Percentiles rank a stretch among this genome's conserved stretches.
phyloP scores from a whole-genome alignment of 2,797 vertebrate species.

The Micrastur ruficollis region DNA sequence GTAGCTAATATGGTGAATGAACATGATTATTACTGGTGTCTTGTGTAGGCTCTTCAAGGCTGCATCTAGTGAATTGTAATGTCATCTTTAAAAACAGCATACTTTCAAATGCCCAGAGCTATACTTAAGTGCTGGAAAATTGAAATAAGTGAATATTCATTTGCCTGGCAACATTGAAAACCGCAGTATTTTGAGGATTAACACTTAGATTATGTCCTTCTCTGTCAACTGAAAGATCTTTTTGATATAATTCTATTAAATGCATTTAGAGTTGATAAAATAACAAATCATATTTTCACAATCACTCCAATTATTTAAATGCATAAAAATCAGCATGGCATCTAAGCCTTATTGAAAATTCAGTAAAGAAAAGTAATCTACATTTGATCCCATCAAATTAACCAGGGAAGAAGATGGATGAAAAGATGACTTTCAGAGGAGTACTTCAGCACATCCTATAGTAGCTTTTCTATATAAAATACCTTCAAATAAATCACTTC shows the following conservation, averaged over 20 bases:
- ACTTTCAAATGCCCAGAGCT: neutral
- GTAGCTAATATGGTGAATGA: neutral
- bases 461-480: neutral
- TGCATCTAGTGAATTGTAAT: neutral
- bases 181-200: neutral
- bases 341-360: neutral
- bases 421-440: neutral
- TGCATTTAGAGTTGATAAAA: neutral
- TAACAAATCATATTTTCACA: neutral
- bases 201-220: neutral
- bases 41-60: neutral
- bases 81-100: neutral
- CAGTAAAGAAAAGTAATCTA: neutral
- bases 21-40: neutral
- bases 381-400: neutral
- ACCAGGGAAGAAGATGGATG: neutral
- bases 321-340: neutral
- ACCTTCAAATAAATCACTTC: neutral
- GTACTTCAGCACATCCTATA: neutral
- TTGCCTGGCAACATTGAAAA: neutral
- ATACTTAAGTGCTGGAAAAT: neutral
- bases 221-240: neutral
- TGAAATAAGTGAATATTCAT: neutral
- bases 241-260: neutral
- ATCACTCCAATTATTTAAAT: neutral